These are phyloP conservation scores for Philhelius pedissequus DNA, from an alignment of 2,888 invertebrate genomes.

Conservation along the genomic window DNA sequence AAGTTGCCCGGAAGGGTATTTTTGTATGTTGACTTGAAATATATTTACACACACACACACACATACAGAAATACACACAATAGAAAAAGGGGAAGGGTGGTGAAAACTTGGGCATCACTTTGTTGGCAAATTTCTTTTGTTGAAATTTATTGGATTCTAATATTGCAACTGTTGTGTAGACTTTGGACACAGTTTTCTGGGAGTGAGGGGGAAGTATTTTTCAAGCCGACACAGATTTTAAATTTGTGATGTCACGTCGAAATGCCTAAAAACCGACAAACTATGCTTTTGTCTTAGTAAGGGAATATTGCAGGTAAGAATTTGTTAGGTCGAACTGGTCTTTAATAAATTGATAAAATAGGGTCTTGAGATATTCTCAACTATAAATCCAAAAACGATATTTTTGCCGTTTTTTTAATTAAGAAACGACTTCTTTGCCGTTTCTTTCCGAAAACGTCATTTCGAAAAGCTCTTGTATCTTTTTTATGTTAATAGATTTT, in stretches of 20 bases:
- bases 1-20: conserved; percentile 37
- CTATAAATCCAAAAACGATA: too few relatives aligned
- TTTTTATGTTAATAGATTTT: too few relatives aligned
- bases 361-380: too few relatives aligned
- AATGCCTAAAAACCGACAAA: background rate
- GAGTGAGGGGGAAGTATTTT: background rate
- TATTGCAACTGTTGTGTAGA: conserved; percentile 63
- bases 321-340: too few relatives aligned
- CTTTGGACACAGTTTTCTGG: conserved; percentile 30
- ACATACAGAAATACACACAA: background rate
- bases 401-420: too few relatives aligned
- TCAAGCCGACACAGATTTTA: background rate
- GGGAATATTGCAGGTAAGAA: background rate
- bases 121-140: conserved; percentile 77
- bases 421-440: too few relatives aligned
- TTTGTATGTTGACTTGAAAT: conserved; percentile 3
- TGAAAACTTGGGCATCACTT: conserved; percentile 73
- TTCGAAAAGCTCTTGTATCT: too few relatives aligned
- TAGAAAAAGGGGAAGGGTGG: background rate
- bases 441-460: too few relatives aligned
- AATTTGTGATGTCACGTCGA: background rate
- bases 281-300: background rate
- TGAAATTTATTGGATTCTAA: conserved; percentile 68
- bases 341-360: too few relatives aligned
- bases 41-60: background rate